Percentiles rank a stretch among this genome's conserved stretches.
Conservation (phyloP, 1,140 invertebrate species). For the Procambarus virginalis region DNA sequence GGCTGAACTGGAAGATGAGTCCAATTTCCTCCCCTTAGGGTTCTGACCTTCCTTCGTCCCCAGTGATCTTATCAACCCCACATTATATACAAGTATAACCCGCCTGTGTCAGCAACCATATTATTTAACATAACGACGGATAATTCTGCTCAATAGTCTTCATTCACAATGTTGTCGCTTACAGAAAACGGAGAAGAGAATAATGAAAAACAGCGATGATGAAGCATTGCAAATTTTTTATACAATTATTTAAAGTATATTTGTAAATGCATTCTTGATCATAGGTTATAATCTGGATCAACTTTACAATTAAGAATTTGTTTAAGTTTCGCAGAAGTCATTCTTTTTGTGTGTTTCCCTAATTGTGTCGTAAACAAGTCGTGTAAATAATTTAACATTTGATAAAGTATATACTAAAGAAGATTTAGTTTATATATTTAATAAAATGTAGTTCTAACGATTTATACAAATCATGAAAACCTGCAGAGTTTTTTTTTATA, state of each 20-base stretch:
- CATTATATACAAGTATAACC: background rate
- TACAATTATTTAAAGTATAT: too few species aligned
- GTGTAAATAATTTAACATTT: background rate
- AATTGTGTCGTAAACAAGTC: too few species aligned
- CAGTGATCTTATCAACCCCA: background rate
- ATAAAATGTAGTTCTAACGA: too few species aligned
- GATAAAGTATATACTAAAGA: too few species aligned
- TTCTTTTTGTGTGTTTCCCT: too few species aligned
- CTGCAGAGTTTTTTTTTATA: background rate
- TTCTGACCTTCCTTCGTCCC: background rate
- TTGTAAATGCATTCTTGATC: too few species aligned
- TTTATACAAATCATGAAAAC: too few species aligned
- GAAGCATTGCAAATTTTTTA: background rate
- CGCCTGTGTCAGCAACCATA: background rate
- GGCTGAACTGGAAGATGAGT: conserved; percentile 16
- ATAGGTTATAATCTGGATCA: too few species aligned
- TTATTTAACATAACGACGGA: background rate
- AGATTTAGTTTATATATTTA: too few species aligned
- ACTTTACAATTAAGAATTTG: too few species aligned
- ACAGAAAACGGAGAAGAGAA: background rate
- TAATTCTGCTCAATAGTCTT: background rate
- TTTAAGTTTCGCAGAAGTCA: too few species aligned
- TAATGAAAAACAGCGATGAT: background rate
- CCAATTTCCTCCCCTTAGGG: background rate
- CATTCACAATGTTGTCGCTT: background rate